Evolutionary conservation across 1,140 invertebrate genomes (phyloP), one percentile per base, ranked within the genome.

Genomic region (Ladona fulva): DNA sequence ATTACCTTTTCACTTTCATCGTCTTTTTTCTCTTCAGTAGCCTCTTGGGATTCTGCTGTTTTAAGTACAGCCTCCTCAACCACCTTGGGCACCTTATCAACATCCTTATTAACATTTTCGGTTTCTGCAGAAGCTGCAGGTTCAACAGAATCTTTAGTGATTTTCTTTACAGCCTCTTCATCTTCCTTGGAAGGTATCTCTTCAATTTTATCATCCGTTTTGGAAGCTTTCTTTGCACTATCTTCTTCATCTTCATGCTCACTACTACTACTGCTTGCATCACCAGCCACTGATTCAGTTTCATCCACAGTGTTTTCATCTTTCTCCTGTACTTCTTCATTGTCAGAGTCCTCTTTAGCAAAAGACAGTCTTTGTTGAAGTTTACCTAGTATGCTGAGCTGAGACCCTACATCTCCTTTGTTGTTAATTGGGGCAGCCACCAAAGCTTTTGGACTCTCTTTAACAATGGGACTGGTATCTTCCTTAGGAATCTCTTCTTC

Each of bases 161-260:
- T 66, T 16, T 66, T 8, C 29, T 37, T 37, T 8, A 8, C 52
- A 6, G 52, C 3, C 52, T 66, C 52, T 12, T 6, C 52, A 66
- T 3, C 14, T 1, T 22, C 12, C 1, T 66, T 66, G 16, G 52
- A 16, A 66, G 52, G 5, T 66, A 6, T 66, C n/a, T 66, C n/a
- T 16, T 1, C 19, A 16, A 6, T 25, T 29, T 42, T 22, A 14
- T 1, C 25, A 25, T 7, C 0, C 7, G 0, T 25, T 3, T 76
- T 42, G 25, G n/a, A 16, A 12, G 16, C n/a, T 16, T 66, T 37
- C 29, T 37, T 37, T 5, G 29, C 52, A 66, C 5, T 12, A 3
- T 66, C 52, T 6, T 66, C 52, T 19, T 16, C n/a, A 66, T 22
- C n/a, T 16, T 81, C 79, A 1, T 83, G 81, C 11, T 82, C 80